Evolutionary conservation across 2,888 invertebrate species (phyloP), one percentile per base, ranked within the genome.

Genomic region (Argyra leucocephala): DNA sequence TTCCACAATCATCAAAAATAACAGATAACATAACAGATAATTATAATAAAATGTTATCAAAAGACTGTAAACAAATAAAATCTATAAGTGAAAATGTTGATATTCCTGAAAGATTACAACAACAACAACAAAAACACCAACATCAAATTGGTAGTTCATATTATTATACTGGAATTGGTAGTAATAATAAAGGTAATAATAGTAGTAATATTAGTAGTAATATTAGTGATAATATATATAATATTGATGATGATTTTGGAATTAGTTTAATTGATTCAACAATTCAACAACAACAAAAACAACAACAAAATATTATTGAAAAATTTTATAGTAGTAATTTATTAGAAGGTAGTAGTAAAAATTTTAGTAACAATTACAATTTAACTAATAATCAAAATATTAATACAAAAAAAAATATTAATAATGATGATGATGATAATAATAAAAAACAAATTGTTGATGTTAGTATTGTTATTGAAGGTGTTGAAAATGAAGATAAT

Each of bases 371-470:
- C 18, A 48, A 48, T 48, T 48, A 48, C n/a, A 18, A 2, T 48
- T 48, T 5, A 48, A 48, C 12, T 48, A 18, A 18, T 48, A 48
- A 1, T 48, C 48, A 15, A 48, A 48, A 18, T 2, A 18, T 18
- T 3, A 48, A 48, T 18, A 15, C 48, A 48, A 48, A n/a, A 18
- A 15, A 5, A 7, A 10, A 15, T 48, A 18, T 5, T 18, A 48
- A 48, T 15, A n/a, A 18, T 48, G 48, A 12, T 48, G 12, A 18
- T 48, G 48, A 48, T 48, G 48, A 48, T 48, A 48, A 18, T 48
- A 48, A 48, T 48, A 48, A 48, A 48, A 48, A 48, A 48, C 48
- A 48, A 48, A 48, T 48, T 48, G 48, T 48, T 48, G 48, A 48
- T 48, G 48, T 48, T 48, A 48, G 48, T 18, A 48, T 48, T 48